Base-by-base conservation (phyloP, 1,140 invertebrate genomes). In the Augochlora pura region DNA sequence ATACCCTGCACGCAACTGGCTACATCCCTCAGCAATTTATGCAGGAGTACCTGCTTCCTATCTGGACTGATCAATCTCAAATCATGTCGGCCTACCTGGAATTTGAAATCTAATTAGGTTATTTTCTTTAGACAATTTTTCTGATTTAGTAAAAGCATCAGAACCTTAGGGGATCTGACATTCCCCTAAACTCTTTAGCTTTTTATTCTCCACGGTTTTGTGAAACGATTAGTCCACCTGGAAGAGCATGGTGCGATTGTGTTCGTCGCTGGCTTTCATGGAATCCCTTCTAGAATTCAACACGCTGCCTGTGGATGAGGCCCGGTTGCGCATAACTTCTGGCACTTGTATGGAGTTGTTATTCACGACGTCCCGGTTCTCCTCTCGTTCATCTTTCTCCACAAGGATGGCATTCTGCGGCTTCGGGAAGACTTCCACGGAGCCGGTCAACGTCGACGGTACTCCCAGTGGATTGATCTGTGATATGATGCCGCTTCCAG, bases 211-310 rank as follows among this genome's bases (percentile, higher is more conserved):
- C 21, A 21, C 21, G 21, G 42, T 46, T 52, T 52, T 21, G 49
- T 27, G 76, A 32, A 69, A 66, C 32, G 7, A 59, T 68, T 57
- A 86, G 65, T 94, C 93, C 86, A 98, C 96, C 90, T 98, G 96
- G 89, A 96, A 96, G 14, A 99, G 94, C 98, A 99, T 99, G 2
- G 97, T 98, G 32, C 97, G 94, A 93, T 99, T 99, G 82, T 96
- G 96, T 72, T 97, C 96, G 14, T 95, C 94, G 23, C 81, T 87
- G 42, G 82, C 86, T 77, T 87, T 91, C 1, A 83, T 32, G 0
- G 92, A 92, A 82, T 91, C 91, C 38, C 92, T 88, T n/a, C 92
- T 89, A 12, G 88, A 16, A 12, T 81, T 88, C 60, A 91, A 77
- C 3, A 92, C 92, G 69, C 92, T 93, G 16, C 94, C 93, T 0